Evolutionary conservation across 2,113 vertebrate species (phyloP).

Genomic region (Pomatostomus ruficeps): DNA sequence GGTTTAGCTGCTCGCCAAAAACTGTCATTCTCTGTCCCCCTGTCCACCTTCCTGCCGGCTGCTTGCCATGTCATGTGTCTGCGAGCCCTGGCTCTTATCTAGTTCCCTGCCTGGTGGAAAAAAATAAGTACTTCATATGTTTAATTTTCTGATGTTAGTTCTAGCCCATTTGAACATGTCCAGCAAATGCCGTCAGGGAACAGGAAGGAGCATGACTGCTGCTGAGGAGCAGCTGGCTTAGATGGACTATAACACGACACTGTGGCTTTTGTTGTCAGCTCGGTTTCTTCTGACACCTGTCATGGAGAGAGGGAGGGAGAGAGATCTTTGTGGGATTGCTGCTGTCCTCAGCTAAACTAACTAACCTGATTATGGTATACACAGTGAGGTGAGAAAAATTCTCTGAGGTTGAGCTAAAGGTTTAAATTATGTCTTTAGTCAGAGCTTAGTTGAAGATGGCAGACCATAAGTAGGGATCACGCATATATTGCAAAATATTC

Average conservation of each 20-base stretch:
- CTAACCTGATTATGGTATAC: background rate
- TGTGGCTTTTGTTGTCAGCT: slow-evolving; percentile 40
- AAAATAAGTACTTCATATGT: background rate
- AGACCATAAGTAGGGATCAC: background rate
- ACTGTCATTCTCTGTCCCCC: background rate
- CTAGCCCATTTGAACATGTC: background rate
- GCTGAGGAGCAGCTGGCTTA: slow-evolving; percentile 16
- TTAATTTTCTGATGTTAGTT: background rate
- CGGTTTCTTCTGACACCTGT: slow-evolving; percentile 36
- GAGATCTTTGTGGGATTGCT: background rate
- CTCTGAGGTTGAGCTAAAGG: background rate
- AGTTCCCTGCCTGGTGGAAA: background rate
- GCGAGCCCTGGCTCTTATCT: background rate
- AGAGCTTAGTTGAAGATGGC: background rate
- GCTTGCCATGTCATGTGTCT: background rate
- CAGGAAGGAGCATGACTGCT: background rate
- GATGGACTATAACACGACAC: background rate
- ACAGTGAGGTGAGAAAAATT: background rate
- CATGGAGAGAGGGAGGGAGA: background rate
- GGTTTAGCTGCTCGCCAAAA: background rate
- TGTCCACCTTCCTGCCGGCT: background rate
- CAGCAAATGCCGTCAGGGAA: background rate
- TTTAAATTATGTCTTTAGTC: background rate
- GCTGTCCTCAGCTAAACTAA: background rate
- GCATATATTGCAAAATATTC: background rate